phyloP scores from a whole-genome alignment of 2,797 vertebrate species.

The Taenioides sp. region DNA sequence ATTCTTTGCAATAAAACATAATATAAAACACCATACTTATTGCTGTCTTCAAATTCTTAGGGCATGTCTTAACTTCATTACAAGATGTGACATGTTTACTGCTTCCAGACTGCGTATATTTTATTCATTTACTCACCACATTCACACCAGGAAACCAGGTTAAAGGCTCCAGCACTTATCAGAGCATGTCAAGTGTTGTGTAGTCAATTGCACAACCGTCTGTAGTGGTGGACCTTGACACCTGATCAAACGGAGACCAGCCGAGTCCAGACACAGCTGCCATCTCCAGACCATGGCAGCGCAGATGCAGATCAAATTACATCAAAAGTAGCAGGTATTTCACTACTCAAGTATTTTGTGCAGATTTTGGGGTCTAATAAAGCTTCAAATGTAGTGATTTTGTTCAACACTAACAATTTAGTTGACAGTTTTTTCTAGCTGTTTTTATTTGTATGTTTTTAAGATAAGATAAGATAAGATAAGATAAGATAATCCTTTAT shows the following conservation, averaged over 20 bases:
- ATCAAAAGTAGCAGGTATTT: conserved; percentile 65
- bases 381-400: neutral
- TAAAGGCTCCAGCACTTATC: conserved; percentile 27
- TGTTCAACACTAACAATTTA: no score
- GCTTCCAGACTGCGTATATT: neutral
- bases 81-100: neutral
- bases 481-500: no score
- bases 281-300: neutral
- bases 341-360: no score
- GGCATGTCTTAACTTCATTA: neutral
- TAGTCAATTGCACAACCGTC: conserved; percentile 56
- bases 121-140: neutral
- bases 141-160: conserved; percentile 8
- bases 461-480: no score
- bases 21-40: neutral
- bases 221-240: conserved; percentile 51
- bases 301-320: neutral
- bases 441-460: no score
- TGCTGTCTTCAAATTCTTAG: neutral
- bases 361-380: no score
- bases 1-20: neutral
- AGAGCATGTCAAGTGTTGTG: conserved; percentile 18
- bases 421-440: no score
- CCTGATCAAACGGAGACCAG: conserved; percentile 9
- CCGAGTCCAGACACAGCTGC: neutral